Conservation (phyloP, 92 coral and sea anemone species). For the Anthopleura xanthogrammica region DNA sequence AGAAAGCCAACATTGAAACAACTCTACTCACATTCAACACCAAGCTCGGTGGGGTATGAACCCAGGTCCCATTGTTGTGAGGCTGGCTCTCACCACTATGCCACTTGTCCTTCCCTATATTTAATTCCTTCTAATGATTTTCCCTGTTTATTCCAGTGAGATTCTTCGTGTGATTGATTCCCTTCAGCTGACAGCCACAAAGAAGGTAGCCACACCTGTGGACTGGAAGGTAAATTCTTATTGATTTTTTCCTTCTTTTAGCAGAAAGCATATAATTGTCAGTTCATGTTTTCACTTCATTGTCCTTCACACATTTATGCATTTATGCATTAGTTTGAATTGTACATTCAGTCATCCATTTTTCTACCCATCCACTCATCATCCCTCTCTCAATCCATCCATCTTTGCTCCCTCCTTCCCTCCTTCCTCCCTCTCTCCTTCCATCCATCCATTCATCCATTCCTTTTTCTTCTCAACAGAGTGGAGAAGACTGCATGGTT, state of each 20-base stretch:
- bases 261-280: not conserved
- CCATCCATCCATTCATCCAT: not conserved
- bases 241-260: not conserved
- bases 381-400: not conserved
- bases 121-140: not conserved
- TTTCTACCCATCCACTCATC: not conserved
- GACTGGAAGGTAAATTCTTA: constrained; percentile 81
- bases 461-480: constrained; percentile 36
- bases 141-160: constrained; percentile 63
- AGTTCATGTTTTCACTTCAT: too few species aligned
- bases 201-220: constrained; percentile 95
- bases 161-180: constrained; percentile 96
- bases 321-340: too few species aligned
- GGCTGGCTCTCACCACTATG: too few species aligned
- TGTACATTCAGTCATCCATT: too few species aligned
- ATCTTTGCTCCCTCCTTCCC: not conserved
- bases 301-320: not conserved
- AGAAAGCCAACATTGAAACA: too few species aligned
- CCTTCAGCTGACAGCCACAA: constrained; percentile 84
- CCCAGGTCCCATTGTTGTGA: too few species aligned
- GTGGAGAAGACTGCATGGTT: constrained; percentile 84
- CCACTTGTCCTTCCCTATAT: too few species aligned
- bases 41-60: too few species aligned
- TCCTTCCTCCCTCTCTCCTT: not conserved
- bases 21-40: too few species aligned